Conservation (phyloP, 2,888 invertebrate species). For the Galerucella calmariensis region DNA sequence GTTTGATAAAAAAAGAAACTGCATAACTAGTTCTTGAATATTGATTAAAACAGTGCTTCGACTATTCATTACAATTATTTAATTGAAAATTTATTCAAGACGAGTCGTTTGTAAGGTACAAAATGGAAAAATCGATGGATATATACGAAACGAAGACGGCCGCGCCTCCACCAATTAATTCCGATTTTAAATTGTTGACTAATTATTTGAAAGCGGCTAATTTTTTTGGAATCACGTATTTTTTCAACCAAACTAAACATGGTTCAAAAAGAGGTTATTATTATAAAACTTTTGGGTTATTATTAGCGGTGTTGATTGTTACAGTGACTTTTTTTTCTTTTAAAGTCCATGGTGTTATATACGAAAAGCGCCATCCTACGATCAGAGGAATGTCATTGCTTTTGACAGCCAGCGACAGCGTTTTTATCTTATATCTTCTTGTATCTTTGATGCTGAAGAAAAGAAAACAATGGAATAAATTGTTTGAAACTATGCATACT, state of each 20-base stretch:
- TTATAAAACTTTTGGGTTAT: neutral
- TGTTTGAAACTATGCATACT: slow-evolving; percentile 8
- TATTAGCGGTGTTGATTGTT: neutral
- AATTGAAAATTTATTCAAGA: neutral
- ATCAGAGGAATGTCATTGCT: neutral
- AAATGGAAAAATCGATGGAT: neutral
- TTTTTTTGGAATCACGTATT: slow-evolving; percentile 1
- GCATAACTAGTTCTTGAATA: neutral
- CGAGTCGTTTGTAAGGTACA: neutral
- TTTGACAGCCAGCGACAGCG: neutral
- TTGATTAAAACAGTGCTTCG: neutral
- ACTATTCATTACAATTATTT: no score
- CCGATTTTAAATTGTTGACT: neutral
- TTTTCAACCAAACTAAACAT: neutral
- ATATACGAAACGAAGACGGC: neutral
- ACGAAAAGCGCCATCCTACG: neutral
- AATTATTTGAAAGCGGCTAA: neutral
- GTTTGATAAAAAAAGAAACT: neutral
- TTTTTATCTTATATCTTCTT: neutral
- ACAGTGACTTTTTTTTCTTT: neutral
- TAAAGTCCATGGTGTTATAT: neutral
- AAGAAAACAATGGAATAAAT: slow-evolving; percentile 3
- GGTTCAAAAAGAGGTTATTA: neutral
- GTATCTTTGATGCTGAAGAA: slow-evolving; percentile 9
- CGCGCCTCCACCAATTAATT: neutral